Evolutionary conservation across 2,888 invertebrate genomes (phyloP), one percentile per base, ranked within the genome.

Genomic region (Spodoptera exigua): DNA sequence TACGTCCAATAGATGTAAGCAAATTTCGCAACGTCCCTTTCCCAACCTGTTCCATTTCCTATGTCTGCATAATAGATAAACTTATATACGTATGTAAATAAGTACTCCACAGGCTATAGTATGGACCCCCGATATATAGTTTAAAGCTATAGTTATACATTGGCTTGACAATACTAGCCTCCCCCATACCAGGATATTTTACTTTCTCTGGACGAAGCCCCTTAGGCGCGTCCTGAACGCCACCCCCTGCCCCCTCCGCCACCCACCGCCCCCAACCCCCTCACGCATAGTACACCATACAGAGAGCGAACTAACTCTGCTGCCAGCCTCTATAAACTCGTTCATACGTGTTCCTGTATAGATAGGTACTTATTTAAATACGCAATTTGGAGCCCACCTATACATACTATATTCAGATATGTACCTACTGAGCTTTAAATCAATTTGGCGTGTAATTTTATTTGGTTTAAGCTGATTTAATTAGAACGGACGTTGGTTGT

Each of bases 121-220:
- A 91, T 85, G 88, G 84, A 84, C 86, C 83, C 81, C 84, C 89
- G 81, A 92, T 91, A 92, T 92, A 92, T 93, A 93, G 93, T 93
- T 93, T 92, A 93, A 94, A 93, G 90, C 91, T 93, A 92, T 93
- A 92, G 86, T 81, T 93, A 91, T 92, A 91, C 86, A 90, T 90
- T 81, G 88, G 86, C 90, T 93, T 94, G 93, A 94, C 93, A 94
- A 93, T 94, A 91, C 92, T 93, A 92, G 93, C 92, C 92, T 88
- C 92, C 93, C 92, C 87, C 92, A 91, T 86, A 90, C 92, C 92
- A 92, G 93, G 92, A 92, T 92, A 93, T 91, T 93, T 92, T 92
- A 92, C 93, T 94, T 93, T 94, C 92, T 91, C 93, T 93, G 93
- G 93, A 91, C 93, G 92, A 85, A 89, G 84, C 91, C 93, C 92